Conservation (phyloP, 35 echinoderm and acorn worm genomes). For the Ptychodera flava region DNA sequence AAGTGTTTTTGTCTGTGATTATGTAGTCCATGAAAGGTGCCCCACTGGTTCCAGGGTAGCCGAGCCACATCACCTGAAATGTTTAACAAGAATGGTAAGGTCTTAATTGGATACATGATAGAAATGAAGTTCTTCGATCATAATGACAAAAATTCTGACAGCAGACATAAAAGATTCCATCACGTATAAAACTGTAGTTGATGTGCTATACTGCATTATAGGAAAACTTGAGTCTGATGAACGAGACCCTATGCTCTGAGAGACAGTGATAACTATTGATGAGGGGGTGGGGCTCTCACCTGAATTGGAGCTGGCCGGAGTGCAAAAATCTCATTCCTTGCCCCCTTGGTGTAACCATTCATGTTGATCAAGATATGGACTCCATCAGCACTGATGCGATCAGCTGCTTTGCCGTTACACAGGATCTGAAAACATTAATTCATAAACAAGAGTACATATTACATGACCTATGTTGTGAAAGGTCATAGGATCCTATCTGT, state of each 20-base stretch:
- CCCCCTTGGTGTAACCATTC: constrained; percentile 99
- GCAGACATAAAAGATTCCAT: too few species aligned
- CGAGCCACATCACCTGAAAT: constrained; percentile 87
- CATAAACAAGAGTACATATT: constrained; percentile 14
- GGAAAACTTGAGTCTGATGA: too few species aligned
- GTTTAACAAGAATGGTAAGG: too few species aligned
- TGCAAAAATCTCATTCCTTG: constrained; percentile 98
- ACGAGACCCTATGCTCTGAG: too few species aligned
- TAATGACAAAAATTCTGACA: too few species aligned
- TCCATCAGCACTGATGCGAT: constrained; percentile 90
- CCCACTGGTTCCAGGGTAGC: constrained; percentile 95
- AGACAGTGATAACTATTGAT: too few species aligned
- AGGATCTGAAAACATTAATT: constrained; percentile 49
- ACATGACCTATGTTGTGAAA: background rate
- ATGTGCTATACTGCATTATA: too few species aligned
- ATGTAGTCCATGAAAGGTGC: constrained; percentile 99
- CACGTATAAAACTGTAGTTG: too few species aligned
- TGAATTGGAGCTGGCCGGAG: constrained; percentile 93
- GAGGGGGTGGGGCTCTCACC: too few species aligned
- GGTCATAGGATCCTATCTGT: too few species aligned
- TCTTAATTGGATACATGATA: too few species aligned
- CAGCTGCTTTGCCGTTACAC: constrained; percentile 98
- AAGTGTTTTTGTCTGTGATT: constrained; percentile 75
- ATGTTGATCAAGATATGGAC: constrained; percentile 97
- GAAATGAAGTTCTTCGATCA: too few species aligned